A percentile compares a stretch with the other conserved stretches of the same genome.
Evolutionary conservation across 2,113 vertebrate species (phyloP).

Genomic region (Labeo catla): DNA sequence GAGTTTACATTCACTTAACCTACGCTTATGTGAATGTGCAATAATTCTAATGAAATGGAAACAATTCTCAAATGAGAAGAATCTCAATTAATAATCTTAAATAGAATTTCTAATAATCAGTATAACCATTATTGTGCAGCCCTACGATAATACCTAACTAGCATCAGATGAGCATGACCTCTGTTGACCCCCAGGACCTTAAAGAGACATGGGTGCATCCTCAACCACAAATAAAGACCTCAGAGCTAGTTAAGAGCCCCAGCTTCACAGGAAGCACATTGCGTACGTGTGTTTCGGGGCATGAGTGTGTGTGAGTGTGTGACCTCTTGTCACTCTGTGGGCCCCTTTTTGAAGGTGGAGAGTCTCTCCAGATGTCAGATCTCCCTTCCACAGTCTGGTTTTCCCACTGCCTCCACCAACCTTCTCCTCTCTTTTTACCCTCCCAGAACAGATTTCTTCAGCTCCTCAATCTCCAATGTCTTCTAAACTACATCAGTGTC

Average conservation of each 20-base stretch:
- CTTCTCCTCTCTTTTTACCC: not conserved
- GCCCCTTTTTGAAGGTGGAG: slow-evolving; percentile 31
- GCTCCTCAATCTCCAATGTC: not conserved
- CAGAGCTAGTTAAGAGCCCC: not conserved
- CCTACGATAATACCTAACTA: not conserved
- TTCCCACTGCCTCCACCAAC: not conserved
- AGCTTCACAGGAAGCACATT: not conserved
- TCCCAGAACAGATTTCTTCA: not conserved
- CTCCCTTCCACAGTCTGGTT: not conserved
- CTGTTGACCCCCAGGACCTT: slow-evolving; percentile 3
- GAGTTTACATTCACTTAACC: not conserved
- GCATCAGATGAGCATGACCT: not conserved
- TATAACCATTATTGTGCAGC: not conserved
- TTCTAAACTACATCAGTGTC: not conserved
- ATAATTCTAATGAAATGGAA: not conserved
- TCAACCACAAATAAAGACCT: not conserved
- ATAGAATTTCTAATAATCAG: not conserved
- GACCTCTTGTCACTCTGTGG: not conserved
- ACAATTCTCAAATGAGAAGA: not conserved
- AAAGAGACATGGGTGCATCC: not conserved
- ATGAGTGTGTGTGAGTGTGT: slow-evolving; percentile 6
- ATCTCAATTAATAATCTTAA: not conserved
- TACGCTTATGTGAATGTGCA: not conserved
- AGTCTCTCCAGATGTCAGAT: slow-evolving; percentile 25
- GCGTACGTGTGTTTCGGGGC: not conserved